Conservation (phyloP, 2,888 invertebrate species). For the Ptilodon capucinus region DNA sequence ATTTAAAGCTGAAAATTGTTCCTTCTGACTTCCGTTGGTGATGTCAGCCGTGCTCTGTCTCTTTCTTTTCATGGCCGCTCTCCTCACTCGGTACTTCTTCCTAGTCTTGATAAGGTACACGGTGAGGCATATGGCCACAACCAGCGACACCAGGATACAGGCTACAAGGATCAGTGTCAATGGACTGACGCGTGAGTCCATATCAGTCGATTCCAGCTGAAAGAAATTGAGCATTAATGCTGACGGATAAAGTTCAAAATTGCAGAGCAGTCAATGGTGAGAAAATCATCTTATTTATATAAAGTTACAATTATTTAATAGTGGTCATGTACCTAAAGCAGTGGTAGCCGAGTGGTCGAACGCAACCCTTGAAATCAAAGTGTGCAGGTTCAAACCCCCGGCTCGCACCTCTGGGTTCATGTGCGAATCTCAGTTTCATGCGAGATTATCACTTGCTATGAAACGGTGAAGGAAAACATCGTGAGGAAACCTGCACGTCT, state of each 20-base stretch:
- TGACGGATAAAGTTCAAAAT: not conserved
- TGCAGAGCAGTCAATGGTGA: not conserved
- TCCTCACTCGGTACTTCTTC: constrained; percentile 51
- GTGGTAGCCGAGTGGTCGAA: too few relatives aligned
- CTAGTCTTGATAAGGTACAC: constrained; percentile 64
- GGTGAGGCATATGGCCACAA: constrained; percentile 58
- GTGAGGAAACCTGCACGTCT: too few relatives aligned
- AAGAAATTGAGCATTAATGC: constrained; percentile 18
- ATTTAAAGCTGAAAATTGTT: constrained; percentile 64
- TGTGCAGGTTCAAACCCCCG: too few relatives aligned
- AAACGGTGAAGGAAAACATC: too few relatives aligned
- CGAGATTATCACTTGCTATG: too few relatives aligned
- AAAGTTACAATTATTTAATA: too few relatives aligned
- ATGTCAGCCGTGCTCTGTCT: constrained; percentile 60
- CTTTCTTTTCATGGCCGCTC: constrained; percentile 60
- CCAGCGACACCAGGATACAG: constrained; percentile 54
- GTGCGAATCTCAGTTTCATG: too few relatives aligned
- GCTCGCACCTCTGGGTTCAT: too few relatives aligned
- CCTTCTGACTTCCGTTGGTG: constrained; percentile 57
- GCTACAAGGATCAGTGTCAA: constrained; percentile 59
- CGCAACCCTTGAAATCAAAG: too few relatives aligned
- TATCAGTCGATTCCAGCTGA: constrained; percentile 59
- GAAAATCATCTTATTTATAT: not conserved
- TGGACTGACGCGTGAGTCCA: constrained; percentile 37
- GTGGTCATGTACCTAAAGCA: too few relatives aligned